phyloP scores from a whole-genome alignment of 2,113 vertebrate genomes.

The Guaruba guarouba region DNA sequence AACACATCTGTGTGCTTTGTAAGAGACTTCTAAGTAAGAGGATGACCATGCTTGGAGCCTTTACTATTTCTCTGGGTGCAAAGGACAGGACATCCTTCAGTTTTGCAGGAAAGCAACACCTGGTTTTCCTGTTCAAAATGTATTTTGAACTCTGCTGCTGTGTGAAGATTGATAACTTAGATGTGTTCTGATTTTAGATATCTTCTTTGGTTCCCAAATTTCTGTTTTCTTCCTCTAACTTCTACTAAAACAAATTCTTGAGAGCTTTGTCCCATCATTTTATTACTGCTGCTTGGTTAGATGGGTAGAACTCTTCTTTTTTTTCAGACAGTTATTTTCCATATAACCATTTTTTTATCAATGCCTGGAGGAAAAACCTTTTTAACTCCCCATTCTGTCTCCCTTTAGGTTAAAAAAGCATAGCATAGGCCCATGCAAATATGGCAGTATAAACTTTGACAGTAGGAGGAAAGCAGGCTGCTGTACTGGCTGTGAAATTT shows the following conservation, averaged over 20 bases:
- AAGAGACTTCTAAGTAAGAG: neutral
- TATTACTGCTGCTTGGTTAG: neutral
- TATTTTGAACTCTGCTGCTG: neutral
- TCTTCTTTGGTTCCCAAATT: neutral
- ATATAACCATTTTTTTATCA: neutral
- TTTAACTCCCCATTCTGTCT: neutral
- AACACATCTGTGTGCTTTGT: neutral
- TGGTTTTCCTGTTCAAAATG: neutral
- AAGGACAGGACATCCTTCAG: neutral
- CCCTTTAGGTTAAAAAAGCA: neutral
- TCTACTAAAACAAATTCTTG: neutral
- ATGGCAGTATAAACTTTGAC: neutral
- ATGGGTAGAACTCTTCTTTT: neutral
- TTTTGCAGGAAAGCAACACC: neutral
- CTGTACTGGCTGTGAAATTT: neutral
- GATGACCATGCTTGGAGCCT: neutral
- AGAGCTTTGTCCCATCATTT: fast-evolving
- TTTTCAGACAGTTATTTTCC: neutral
- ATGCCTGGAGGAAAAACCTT: neutral
- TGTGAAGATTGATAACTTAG: neutral
- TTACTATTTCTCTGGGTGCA: neutral
- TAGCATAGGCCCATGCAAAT: neutral
- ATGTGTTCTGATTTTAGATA: neutral
- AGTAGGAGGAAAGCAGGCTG: neutral
- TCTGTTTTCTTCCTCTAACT: neutral